Base-by-base conservation (phyloP, 64 coral and sea anemone species). In the Montipora cactus region DNA sequence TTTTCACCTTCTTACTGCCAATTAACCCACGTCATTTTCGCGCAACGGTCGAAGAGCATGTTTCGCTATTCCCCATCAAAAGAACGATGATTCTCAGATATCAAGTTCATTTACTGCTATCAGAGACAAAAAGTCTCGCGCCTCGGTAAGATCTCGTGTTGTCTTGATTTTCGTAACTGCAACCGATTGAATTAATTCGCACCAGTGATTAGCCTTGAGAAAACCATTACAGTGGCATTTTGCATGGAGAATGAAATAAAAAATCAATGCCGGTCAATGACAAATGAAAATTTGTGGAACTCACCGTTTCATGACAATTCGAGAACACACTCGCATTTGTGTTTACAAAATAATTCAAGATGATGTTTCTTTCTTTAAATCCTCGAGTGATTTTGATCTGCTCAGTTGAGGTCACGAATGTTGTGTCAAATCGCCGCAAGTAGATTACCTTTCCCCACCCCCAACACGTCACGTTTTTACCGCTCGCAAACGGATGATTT, bases 1-100 rank as follows among this genome's bases (percentile, higher is more conserved):
- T 86, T 86, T 86, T 86, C 82, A 86, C 82, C 82, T 48, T 86
- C 47, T 86, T 86, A 86, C 82, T 18, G 59, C 14, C 66, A 86
- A 86, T 86, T 71, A 86, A 86, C 82, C 67, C 82, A 48, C 61
- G 71, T 28, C 37, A 37, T 37, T 47, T 66, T 84, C 81, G 61
- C 25, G 7, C 81, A 69, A 5, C 46, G 82, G 1, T 50, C 62
- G 14, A 49, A 48, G 14, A 12, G 18, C 15, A 7, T 25, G 23
- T 84, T 9, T 84, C 81, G 25, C 45, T 71, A 49, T 86, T 11
- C 18, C 82, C 61, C 46, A 71, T 49, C 13, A 71, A 44, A 49
- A 66, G 66, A 73, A 8, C 47, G n/a, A 44, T 47, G 82, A 86
- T 51, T 21, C 82, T 86, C 28, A 64, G 19, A 82, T 18, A 83